These are phyloP conservation scores for Orthosia cruda DNA, from an alignment of 2,888 invertebrate genomes.

Conservation along the genomic window DNA sequence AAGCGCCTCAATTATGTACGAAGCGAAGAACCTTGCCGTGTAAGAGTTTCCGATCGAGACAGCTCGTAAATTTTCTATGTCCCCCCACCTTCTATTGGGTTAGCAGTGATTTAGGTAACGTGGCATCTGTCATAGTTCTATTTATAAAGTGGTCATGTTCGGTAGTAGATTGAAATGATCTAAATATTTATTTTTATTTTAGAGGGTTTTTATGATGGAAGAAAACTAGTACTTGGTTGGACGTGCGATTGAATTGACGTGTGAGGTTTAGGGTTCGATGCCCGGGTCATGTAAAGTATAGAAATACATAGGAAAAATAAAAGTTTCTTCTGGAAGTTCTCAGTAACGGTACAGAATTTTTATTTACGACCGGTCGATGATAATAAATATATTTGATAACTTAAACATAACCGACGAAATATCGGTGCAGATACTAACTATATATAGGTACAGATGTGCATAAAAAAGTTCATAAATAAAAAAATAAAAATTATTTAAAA, in stretches of 20 bases:
- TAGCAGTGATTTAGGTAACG: constrained; percentile 31
- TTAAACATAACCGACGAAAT: too few species aligned
- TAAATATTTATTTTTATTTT: not conserved
- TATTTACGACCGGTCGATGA: too few species aligned
- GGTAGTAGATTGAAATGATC: not conserved
- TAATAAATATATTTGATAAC: too few species aligned
- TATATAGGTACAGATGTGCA: too few species aligned
- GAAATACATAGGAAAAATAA: too few species aligned
- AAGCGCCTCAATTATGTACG: constrained; percentile 56
- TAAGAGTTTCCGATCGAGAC: constrained; percentile 35
- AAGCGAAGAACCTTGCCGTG: constrained; percentile 39
- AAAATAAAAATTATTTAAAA: too few species aligned
- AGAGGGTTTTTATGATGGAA: not conserved
- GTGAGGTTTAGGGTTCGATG: not conserved
- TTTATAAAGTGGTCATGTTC: not conserved
- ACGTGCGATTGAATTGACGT: not conserved
- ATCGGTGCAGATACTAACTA: too few species aligned
- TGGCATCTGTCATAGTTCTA: constrained; percentile 24
- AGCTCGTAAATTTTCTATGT: constrained; percentile 48
- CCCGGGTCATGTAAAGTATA: too few species aligned
- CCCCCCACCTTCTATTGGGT: constrained; percentile 8
- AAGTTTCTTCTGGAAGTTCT: too few species aligned
- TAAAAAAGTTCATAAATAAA: too few species aligned
- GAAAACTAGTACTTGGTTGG: not conserved
- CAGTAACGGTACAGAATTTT: too few species aligned